Evolutionary conservation across 2,888 invertebrate species (phyloP).

Genomic region (Kryphioiulus occultus): DNA sequence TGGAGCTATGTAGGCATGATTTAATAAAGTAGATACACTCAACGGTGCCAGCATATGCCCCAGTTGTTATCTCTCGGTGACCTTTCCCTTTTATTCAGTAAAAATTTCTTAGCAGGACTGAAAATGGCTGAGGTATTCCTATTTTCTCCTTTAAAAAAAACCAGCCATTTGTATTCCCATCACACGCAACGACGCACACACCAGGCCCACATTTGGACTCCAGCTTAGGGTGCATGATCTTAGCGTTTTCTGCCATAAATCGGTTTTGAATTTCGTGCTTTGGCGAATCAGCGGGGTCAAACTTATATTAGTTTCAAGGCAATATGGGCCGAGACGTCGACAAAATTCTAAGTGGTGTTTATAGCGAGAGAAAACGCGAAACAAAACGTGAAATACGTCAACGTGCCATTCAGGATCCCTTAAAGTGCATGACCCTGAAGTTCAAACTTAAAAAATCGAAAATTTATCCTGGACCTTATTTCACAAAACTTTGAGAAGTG

Average conservation of each 20-base stretch:
- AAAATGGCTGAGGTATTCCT: constrained; percentile 15
- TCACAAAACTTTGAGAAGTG: no score
- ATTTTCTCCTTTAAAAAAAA: constrained; percentile 14
- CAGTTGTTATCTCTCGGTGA: not conserved
- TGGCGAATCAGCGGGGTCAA: not conserved
- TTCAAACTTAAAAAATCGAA: no score
- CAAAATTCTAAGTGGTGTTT: not conserved
- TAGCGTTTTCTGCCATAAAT: constrained; percentile 14
- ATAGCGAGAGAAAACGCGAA: not conserved
- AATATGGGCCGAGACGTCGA: not conserved
- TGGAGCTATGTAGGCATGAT: not conserved
- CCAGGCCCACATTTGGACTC: not conserved
- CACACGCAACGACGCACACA: not conserved
- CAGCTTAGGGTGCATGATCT: constrained; percentile 26
- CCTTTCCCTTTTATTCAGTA: constrained; percentile 24
- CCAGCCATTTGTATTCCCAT: constrained; percentile 10
- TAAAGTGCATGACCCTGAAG: no score
- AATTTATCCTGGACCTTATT: no score
- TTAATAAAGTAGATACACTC: constrained; percentile 29
- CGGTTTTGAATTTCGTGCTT: constrained; percentile 9
- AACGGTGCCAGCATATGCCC: not conserved
- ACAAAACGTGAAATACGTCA: not conserved
- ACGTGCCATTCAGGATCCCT: no score
- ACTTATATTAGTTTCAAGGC: not conserved
- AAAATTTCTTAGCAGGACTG: not conserved